phyloP scores from a whole-genome alignment of 2,113 vertebrate genomes.

The Lophura nycthemera region DNA sequence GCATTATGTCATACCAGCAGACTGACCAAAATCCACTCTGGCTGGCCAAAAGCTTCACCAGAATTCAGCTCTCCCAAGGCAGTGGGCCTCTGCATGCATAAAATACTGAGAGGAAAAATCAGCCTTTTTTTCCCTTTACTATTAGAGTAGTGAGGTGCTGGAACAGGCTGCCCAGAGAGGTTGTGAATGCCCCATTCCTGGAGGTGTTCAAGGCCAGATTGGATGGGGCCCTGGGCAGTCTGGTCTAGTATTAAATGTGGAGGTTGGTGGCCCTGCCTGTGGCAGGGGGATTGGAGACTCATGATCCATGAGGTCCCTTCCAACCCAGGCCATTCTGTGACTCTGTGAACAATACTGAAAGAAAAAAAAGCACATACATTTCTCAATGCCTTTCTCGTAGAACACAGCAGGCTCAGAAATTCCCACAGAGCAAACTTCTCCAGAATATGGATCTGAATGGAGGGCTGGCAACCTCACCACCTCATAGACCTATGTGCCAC shows the following conservation, averaged over 20 bases:
- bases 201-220: too few species aligned
- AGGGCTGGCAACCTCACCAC: neutral
- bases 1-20: neutral
- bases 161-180: neutral
- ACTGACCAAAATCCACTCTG: neutral
- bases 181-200: too few species aligned
- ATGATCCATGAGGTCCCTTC: too few species aligned
- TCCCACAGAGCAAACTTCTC: neutral
- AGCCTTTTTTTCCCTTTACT: neutral
- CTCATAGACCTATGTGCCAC: neutral
- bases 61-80: neutral
- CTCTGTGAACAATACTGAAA: neutral
- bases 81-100: neutral
- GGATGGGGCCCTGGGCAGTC: too few species aligned
- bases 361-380: neutral
- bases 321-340: too few species aligned
- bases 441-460: neutral
- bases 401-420: neutral
- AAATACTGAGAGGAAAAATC: neutral
- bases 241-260: too few species aligned
- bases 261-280: too few species aligned
- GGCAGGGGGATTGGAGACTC: too few species aligned
- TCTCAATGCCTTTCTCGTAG: neutral
- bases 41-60: neutral
- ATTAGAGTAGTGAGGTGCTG: too few species aligned